phyloP scores from a whole-genome alignment of 2,113 vertebrate species.

The Verasper variegatus region DNA sequence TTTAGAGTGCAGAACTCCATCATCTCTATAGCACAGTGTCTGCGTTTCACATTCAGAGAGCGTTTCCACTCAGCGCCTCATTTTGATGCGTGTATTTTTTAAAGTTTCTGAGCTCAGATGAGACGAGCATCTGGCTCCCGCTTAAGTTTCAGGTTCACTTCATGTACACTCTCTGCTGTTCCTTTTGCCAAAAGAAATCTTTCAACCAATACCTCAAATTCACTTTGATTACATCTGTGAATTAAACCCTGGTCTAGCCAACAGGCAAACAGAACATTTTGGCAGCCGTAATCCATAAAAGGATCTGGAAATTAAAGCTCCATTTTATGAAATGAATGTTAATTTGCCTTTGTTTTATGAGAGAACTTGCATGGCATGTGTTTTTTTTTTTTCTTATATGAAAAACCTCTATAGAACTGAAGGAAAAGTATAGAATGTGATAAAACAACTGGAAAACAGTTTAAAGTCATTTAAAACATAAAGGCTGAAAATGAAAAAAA shows the following conservation, averaged over 20 bases:
- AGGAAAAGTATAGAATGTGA: background rate
- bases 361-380: background rate
- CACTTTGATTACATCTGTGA: slow-evolving; percentile 39
- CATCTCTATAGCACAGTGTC: background rate
- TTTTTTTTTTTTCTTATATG: background rate
- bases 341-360: slow-evolving; percentile 25
- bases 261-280: slow-evolving; percentile 28
- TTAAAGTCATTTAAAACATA: background rate
- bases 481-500: slow-evolving; percentile 1
- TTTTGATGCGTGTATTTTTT: background rate
- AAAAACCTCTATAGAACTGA: background rate
- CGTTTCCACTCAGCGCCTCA: background rate
- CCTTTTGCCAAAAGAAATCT: slow-evolving; percentile 26
- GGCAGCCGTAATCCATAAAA: slow-evolving; percentile 46
- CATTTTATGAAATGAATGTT: slow-evolving; percentile 33
- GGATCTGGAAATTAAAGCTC: slow-evolving; percentile 34
- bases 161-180: slow-evolving; percentile 16
- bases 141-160: slow-evolving; percentile 38
- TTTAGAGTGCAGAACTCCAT: background rate
- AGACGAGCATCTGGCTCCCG: slow-evolving; percentile 39
- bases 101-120: slow-evolving; percentile 13
- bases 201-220: slow-evolving; percentile 24
- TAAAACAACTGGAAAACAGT: background rate
- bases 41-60: background rate
- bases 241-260: slow-evolving; percentile 16